phyloP scores from a whole-genome alignment of 2,797 vertebrate genomes.

The Lerista edwardsae region DNA sequence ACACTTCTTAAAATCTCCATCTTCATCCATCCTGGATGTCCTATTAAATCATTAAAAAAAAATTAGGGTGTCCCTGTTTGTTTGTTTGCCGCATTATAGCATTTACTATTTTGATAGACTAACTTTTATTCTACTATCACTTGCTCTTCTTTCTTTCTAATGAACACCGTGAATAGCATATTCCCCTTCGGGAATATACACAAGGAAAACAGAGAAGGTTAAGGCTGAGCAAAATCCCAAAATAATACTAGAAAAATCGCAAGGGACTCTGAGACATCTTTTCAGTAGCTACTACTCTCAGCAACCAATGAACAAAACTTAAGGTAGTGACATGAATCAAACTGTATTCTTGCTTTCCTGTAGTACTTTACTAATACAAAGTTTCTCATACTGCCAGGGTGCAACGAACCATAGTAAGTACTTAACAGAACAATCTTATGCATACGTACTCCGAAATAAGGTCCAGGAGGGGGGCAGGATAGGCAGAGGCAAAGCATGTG shows the following conservation, averaged over 20 bases:
- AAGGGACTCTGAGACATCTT: background rate
- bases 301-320: slow-evolving; percentile 45
- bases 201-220: slow-evolving; percentile 49
- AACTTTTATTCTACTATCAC: slow-evolving; percentile 23
- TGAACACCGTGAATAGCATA: slow-evolving; percentile 48
- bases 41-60: slow-evolving; percentile 57
- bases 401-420: background rate
- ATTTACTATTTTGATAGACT: slow-evolving; percentile 48
- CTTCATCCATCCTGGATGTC: slow-evolving; percentile 43
- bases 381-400: background rate
- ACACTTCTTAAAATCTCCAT: slow-evolving; percentile 41
- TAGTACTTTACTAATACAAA: background rate
- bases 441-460: too few species aligned
- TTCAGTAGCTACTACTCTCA: slow-evolving; percentile 49
- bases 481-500: too few species aligned
- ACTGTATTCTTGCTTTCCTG: background rate
- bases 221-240: slow-evolving; percentile 44
- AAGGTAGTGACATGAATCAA: slow-evolving; percentile 2
- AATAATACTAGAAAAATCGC: slow-evolving; percentile 42
- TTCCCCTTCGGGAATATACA: slow-evolving; percentile 39
- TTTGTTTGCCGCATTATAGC: slow-evolving; percentile 46
- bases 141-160: slow-evolving; percentile 34
- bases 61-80: rapidly evolving
- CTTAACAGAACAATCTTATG: too few species aligned
- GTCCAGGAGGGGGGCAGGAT: too few species aligned